A percentile compares a stretch with the other conserved stretches of the same genome.
These are phyloP conservation scores for Malacoctenus gilli DNA, from an alignment of 2,797 vertebrate species.

Conservation along the genomic window DNA sequence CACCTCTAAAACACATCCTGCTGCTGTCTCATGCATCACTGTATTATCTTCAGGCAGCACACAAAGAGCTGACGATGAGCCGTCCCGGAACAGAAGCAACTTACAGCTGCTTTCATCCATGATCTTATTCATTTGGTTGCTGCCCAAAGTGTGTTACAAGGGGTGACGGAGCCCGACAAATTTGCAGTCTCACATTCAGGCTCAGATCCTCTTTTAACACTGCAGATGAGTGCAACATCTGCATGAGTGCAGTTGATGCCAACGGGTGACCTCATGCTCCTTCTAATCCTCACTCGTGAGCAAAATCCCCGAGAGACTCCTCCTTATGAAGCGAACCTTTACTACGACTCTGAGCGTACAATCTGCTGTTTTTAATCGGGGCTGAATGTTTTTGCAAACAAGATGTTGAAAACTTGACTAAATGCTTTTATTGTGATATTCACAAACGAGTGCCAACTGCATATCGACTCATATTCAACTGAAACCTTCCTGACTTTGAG, in stretches of 20 bases:
- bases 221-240: conserved; percentile 4
- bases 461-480: no score
- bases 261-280: conserved; percentile 12
- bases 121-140: conserved; percentile 30
- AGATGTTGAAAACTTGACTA: no score
- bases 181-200: conserved; percentile 14
- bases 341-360: not conserved
- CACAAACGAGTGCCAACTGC: no score
- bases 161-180: conserved; percentile 22
- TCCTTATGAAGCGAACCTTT: not conserved
- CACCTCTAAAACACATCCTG: no score
- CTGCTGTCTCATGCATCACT: no score
- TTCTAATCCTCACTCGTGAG: not conserved
- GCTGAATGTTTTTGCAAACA: no score
- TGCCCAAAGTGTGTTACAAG: conserved; percentile 18
- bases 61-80: not conserved
- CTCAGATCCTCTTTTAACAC: not conserved
- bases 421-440: no score
- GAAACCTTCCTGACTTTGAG: no score
- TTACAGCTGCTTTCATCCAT: conserved; percentile 22
- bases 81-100: conserved; percentile 23
- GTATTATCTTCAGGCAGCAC: no score
- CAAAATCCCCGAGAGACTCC: not conserved
- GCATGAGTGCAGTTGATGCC: conserved; percentile 11
- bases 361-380: no score